Percentiles rank a stretch among this genome's conserved stretches.
phyloP scores from a whole-genome alignment of 2,797 vertebrate genomes.

The Paratrypauchen microcephalus region DNA sequence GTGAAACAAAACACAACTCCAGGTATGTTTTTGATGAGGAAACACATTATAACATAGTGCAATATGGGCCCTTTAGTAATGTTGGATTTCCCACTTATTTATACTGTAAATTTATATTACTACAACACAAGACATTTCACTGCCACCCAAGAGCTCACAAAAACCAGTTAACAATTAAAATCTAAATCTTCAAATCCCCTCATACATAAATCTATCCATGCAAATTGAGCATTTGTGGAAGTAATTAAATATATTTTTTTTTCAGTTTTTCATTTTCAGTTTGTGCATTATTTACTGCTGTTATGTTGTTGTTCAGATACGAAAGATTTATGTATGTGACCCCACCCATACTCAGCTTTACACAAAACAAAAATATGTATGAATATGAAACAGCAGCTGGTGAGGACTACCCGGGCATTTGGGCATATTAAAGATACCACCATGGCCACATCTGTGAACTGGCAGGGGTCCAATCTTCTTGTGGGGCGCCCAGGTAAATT shows the following conservation, averaged over 20 bases:
- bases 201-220: constrained; percentile 27
- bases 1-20: no score
- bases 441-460: constrained; percentile 35
- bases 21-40: no score
- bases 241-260: constrained; percentile 32
- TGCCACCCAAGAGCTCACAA: constrained; percentile 2
- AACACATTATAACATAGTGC: no score
- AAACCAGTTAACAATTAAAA: constrained; percentile 13
- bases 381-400: constrained; percentile 12
- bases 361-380: constrained; percentile 25
- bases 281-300: constrained; percentile 49
- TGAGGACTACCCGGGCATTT: not conserved
- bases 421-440: not conserved
- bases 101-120: not conserved
- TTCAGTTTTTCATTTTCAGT: constrained; percentile 5
- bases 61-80: no score
- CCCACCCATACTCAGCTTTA: constrained; percentile 32
- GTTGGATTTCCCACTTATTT: no score
- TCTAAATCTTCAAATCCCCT: constrained; percentile 11
- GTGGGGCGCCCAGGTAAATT: constrained; percentile 56
- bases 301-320: constrained; percentile 53
- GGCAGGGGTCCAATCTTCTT: constrained; percentile 45
- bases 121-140: not conserved
- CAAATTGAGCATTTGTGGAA: constrained; percentile 23
- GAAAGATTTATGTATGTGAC: constrained; percentile 54